A percentile compares a stretch with the other conserved stretches of the same genome.
Conservation (phyloP, 2,888 invertebrate species). For the Poecilobothrus nobilitatus region DNA sequence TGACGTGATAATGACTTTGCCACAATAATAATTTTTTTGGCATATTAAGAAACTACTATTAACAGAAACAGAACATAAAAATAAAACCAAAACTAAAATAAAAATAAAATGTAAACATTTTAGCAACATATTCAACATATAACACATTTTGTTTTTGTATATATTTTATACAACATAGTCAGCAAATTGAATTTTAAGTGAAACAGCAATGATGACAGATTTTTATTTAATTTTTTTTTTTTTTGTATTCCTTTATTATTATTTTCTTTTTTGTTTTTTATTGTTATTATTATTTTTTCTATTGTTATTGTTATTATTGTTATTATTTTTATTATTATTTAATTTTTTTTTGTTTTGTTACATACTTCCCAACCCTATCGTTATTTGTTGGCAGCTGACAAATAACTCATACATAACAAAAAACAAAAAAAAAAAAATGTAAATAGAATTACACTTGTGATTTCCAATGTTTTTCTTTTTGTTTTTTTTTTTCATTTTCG, state of each 20-base stretch:
- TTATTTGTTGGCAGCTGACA: background rate
- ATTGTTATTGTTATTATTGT: too few relatives aligned
- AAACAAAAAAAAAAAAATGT: too few relatives aligned
- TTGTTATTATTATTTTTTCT: background rate
- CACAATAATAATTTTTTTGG: too few relatives aligned
- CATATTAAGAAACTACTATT: too few relatives aligned
- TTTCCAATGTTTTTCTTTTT: too few relatives aligned
- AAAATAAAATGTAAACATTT: background rate
- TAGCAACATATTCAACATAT: too few relatives aligned
- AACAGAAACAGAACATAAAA: too few relatives aligned
- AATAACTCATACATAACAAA: background rate
- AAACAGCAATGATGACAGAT: slow-evolving; percentile 1
- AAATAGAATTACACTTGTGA: too few relatives aligned
- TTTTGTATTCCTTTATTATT: background rate
- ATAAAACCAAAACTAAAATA: background rate
- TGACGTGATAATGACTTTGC: background rate
- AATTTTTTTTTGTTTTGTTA: too few relatives aligned
- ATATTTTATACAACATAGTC: background rate
- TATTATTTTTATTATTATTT: background rate
- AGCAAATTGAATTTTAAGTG: slow-evolving; percentile 6
- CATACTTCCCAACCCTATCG: background rate
- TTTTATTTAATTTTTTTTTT: background rate
- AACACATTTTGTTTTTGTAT: too few relatives aligned
- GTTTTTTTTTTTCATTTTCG: too few relatives aligned
- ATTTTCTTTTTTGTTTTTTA: background rate